phyloP scores from a whole-genome alignment of 2,888 invertebrate species.

The Tribolium freemani region DNA sequence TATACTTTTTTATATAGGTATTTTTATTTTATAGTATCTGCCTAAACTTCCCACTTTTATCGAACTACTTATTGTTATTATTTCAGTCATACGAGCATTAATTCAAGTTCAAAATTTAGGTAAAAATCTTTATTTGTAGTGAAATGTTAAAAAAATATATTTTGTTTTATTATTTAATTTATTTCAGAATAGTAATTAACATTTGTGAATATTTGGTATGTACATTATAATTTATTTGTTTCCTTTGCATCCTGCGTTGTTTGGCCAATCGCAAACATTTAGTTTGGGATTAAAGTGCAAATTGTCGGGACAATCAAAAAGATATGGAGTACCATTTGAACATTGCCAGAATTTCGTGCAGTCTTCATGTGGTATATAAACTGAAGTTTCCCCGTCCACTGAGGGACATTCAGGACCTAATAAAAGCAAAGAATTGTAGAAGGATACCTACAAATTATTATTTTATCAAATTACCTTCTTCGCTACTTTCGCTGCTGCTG shows the following conservation, averaged over 20 bases:
- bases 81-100: no score
- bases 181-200: no score
- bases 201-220: no score
- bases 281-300: conserved; percentile 46
- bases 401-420: neutral
- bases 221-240: neutral
- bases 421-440: no score
- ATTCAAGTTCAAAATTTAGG: no score
- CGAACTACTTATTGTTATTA: no score
- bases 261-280: conserved; percentile 48
- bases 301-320: conserved; percentile 38
- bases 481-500: neutral
- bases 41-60: no score
- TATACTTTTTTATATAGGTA: no score
- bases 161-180: no score
- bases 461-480: neutral
- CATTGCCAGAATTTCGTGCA: conserved; percentile 51
- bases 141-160: no score
- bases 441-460: neutral
- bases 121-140: no score
- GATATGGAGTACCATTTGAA: conserved; percentile 43
- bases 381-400: conserved; percentile 4
- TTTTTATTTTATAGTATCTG: no score
- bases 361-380: conserved; percentile 46
- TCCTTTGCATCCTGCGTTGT: conserved; percentile 41